Evolutionary conservation across 1,140 invertebrate genomes (phyloP).

Genomic region (Bombus vancouverensis): DNA sequence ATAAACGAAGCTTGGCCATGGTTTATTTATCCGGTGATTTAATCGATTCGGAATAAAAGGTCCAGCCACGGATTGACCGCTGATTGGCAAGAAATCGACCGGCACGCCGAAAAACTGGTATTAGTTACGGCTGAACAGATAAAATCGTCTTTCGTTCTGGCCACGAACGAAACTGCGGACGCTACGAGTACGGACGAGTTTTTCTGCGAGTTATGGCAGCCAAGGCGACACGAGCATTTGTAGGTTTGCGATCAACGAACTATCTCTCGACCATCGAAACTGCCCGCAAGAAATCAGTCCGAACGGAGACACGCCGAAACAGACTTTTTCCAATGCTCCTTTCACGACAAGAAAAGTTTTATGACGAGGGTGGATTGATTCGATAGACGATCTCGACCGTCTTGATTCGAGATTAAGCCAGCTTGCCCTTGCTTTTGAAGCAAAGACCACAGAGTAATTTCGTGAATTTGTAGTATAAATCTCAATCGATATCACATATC

Average conservation of each 20-base stretch:
- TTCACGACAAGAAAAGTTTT: not conserved
- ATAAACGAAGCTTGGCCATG: conserved; percentile 50
- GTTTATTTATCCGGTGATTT: conserved; percentile 64
- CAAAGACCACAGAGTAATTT: not conserved
- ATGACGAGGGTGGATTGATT: not conserved
- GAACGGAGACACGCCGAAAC: conserved; percentile 5
- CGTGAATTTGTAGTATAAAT: not conserved
- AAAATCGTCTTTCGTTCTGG: conserved; percentile 64
- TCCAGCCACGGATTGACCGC: conserved; percentile 42
- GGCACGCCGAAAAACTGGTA: conserved; percentile 70
- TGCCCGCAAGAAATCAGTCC: conserved; percentile 18
- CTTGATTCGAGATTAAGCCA: not conserved
- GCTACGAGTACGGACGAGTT: conserved; percentile 53
- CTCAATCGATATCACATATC: not conserved
- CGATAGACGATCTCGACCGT: not conserved
- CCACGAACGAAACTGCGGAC: conserved; percentile 47
- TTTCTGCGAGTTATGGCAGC: conserved; percentile 61
- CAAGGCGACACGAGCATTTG: conserved; percentile 47
- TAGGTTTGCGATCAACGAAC: conserved; percentile 29
- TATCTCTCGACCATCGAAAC: not conserved
- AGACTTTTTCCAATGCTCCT: not conserved
- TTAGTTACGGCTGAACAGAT: conserved; percentile 66
- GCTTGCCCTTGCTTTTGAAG: not conserved
- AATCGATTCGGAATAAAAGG: conserved; percentile 66
- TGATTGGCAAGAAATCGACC: conserved; percentile 72